Conservation (phyloP, 1,140 invertebrate genomes). For the Pachypsylla venusta region DNA sequence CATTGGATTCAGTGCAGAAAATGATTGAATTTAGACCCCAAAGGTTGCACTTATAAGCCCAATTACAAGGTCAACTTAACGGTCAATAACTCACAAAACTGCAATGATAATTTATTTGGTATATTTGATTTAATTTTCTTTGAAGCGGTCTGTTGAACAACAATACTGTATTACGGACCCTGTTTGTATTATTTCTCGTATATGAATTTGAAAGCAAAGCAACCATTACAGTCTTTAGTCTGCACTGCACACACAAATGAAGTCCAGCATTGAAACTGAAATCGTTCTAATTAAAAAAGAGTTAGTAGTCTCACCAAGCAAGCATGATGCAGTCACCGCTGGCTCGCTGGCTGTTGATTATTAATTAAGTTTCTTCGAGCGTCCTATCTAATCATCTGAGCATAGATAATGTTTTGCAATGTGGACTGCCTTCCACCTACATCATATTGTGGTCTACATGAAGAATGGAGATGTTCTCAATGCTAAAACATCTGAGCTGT, state of each 20-base stretch:
- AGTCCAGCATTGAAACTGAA: neutral
- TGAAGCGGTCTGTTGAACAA: no score
- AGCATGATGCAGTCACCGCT: neutral
- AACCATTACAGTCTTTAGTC: no score
- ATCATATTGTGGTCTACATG: neutral
- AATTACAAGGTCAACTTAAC: no score
- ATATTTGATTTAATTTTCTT: no score
- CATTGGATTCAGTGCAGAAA: no score
- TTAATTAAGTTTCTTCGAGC: conserved; percentile 1
- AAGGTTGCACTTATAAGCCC: no score
- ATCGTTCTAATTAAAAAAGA: neutral
- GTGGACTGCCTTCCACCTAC: neutral
- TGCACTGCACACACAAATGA: no score
- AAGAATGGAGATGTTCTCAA: neutral
- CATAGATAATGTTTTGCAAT: neutral
- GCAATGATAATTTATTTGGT: no score
- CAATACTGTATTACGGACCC: neutral
- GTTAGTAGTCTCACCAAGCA: neutral
- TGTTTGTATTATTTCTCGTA: neutral
- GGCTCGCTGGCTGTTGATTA: neutral
- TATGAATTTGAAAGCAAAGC: neutral
- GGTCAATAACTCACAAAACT: no score
- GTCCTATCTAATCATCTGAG: conserved; percentile 7
- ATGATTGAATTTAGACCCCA: no score
- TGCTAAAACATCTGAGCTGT: neutral